phyloP scores from a whole-genome alignment of 2,113 vertebrate species.

The Eclectus roratus region DNA sequence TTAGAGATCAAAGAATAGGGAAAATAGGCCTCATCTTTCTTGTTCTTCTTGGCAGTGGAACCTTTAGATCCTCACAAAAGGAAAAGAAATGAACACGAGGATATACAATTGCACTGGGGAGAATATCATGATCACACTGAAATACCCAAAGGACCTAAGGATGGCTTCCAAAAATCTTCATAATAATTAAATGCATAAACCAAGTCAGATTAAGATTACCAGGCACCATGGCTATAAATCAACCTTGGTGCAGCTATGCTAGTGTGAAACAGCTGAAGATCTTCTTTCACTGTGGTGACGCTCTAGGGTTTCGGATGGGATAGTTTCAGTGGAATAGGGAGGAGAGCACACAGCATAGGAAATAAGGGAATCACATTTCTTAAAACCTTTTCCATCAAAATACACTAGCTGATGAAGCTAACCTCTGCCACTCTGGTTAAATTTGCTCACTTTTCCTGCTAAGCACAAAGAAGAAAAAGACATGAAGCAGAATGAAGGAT shows the following conservation, averaged over 20 bases:
- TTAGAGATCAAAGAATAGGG: slow-evolving; percentile 23
- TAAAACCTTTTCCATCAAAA: neutral
- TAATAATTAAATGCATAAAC: slow-evolving; percentile 1
- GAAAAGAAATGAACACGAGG: neutral
- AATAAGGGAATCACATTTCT: neutral
- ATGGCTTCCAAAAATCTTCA: neutral
- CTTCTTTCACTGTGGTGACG: neutral
- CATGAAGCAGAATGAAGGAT: neutral
- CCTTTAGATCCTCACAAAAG: neutral
- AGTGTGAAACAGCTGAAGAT: neutral
- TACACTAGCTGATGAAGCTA: neutral
- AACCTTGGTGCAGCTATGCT: neutral
- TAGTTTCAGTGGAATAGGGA: neutral
- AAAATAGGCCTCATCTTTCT: slow-evolving; percentile 9
- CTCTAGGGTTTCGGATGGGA: neutral
- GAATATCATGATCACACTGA: neutral
- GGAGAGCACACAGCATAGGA: neutral
- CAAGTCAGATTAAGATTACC: neutral
- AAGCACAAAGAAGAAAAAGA: neutral
- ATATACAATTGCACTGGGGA: neutral
- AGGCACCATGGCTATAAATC: neutral
- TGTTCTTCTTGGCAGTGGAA: slow-evolving; percentile 25
- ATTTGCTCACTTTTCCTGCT: neutral
- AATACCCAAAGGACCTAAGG: neutral
- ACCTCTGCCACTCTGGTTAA: neutral